Conservation (phyloP, 2,888 invertebrate genomes). For the Chrysomela aeneicollis region DNA sequence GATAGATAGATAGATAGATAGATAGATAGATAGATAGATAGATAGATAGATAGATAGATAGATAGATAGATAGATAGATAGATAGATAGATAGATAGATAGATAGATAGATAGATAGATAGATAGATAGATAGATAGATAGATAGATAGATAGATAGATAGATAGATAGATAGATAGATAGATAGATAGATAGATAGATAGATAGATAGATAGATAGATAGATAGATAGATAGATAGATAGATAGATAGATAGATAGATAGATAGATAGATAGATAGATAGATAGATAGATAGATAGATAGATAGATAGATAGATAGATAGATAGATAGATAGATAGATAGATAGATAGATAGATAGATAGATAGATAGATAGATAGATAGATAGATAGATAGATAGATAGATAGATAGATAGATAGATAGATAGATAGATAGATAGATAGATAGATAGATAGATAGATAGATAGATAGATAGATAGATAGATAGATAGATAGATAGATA, state of each 20-base stretch:
- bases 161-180: not conserved
- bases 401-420: not conserved
- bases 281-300: not conserved
- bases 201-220: not conserved
- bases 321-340: not conserved
- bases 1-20: too few relatives aligned
- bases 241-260: not conserved
- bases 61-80: too few relatives aligned
- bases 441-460: not conserved
- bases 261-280: not conserved
- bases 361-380: not conserved
- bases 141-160: not conserved
- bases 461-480: not conserved
- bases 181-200: not conserved
- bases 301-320: not conserved
- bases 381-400: not conserved
- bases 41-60: too few relatives aligned
- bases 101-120: not conserved
- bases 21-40: too few relatives aligned
- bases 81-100: too few relatives aligned
- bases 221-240: not conserved
- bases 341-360: not conserved
- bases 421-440: not conserved
- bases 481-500: not conserved
- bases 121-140: not conserved